Evolutionary conservation across 92 coral and sea anemone genomes (phyloP).

Genomic region (Porites lobata): DNA sequence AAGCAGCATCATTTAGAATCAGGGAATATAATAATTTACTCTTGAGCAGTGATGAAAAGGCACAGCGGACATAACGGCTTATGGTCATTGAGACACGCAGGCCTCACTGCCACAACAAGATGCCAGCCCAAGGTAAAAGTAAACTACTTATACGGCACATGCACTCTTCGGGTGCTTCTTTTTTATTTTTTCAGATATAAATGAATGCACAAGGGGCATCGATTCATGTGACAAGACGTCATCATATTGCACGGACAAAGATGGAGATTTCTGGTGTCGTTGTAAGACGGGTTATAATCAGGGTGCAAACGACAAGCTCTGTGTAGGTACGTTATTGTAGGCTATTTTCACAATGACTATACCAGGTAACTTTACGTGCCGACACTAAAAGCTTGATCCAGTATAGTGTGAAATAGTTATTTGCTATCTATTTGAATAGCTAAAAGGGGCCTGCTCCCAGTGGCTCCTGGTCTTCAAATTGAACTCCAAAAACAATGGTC

Average conservation of each 20-base stretch:
- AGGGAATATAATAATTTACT: too few species aligned
- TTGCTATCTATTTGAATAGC: too few species aligned
- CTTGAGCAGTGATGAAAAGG: too few species aligned
- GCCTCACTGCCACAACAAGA: too few species aligned
- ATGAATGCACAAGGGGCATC: slow-evolving; percentile 59
- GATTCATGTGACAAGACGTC: slow-evolving; percentile 45
- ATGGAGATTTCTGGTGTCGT: slow-evolving; percentile 48
- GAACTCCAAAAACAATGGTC: too few species aligned
- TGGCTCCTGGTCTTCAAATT: too few species aligned
- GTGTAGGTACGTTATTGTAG: slow-evolving; percentile 50
- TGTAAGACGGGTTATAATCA: slow-evolving; percentile 76
- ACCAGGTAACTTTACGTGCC: background rate
- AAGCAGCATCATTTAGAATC: too few species aligned
- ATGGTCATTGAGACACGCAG: too few species aligned
- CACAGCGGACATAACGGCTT: too few species aligned
- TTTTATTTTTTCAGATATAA: slow-evolving; percentile 35
- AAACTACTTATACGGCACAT: background rate
- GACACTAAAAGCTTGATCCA: background rate
- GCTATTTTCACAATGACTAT: background rate
- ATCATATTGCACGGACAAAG: slow-evolving; percentile 51
- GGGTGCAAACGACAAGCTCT: slow-evolving; percentile 51
- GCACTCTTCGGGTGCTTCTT: background rate
- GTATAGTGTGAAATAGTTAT: background rate
- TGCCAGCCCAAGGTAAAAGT: too few species aligned
- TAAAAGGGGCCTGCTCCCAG: too few species aligned